Evolutionary conservation across 2,888 invertebrate species (phyloP), one percentile per base, ranked within the genome.

Genomic region (Zonitis immaculata): DNA sequence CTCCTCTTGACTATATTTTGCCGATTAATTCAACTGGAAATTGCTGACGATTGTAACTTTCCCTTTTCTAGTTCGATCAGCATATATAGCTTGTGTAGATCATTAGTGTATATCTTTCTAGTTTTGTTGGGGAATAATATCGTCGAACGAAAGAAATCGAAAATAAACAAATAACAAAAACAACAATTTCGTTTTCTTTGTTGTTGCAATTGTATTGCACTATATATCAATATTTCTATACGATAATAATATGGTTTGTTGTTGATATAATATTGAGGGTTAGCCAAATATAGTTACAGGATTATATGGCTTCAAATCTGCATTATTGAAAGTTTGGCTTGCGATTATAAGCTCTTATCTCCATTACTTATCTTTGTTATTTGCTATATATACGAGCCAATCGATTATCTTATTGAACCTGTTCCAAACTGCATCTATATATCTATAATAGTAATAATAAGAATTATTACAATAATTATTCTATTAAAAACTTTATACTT

Each of bases 11-110:
- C 30, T n/a, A 4, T 32, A 16, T 39, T 18, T 39, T 9, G 16
- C 11, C 60, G 62, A 57, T 54, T 62, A 66, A 70, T 62, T 66
- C 66, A 67, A 60, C 60, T 65, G 69, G 67, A 69, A 68, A 68
- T 63, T 64, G 70, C 68, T 66, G 66, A 62, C 67, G 64, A 62
- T 60, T 65, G 66, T 67, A 64, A 58, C 59, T 60, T 44, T 52
- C 46, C 42, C 52, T 47, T 48, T 51, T 43, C 51, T 51, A 39
- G 47, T 54, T 44, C 58, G 52, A 58, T 58, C 58, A 58, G 58
- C 58, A 58, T 58, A 58, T 58, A 56, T 56, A n/a, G n/a, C n/a
- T n/a, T n/a, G n/a, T 39, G 11, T 32, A 51, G 28, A 56, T 58
- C 58, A 58, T 58, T 58, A 58, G 58, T 45, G 14, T 14, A 32